Evolutionary conservation across 2,888 invertebrate species (phyloP).

Genomic region (Drosophila subquinaria): DNA sequence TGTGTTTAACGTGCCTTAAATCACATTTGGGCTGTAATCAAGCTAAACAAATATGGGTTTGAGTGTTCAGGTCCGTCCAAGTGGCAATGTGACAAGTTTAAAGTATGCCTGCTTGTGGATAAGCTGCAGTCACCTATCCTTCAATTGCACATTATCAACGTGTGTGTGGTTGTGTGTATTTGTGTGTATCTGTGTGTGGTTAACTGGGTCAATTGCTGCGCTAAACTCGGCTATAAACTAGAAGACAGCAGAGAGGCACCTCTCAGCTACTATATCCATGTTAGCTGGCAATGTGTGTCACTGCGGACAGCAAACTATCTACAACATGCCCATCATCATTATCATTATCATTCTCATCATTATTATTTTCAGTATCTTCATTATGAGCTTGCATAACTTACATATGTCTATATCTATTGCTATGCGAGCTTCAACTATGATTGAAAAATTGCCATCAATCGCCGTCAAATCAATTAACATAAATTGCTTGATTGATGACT

Average conservation of each 20-base stretch:
- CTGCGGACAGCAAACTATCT: slow-evolving; percentile 29
- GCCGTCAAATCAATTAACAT: slow-evolving; percentile 79
- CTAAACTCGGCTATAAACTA: slow-evolving; percentile 40
- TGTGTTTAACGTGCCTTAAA: slow-evolving; percentile 77
- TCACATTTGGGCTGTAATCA: slow-evolving; percentile 80
- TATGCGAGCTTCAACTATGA: neutral
- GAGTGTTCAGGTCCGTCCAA: slow-evolving; percentile 20
- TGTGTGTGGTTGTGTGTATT: slow-evolving; percentile 1
- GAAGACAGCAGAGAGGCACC: slow-evolving; percentile 12
- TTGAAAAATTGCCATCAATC: slow-evolving; percentile 74
- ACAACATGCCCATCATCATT: slow-evolving; percentile 17
- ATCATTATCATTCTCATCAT: slow-evolving; percentile 1
- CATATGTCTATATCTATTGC: slow-evolving; percentile 4
- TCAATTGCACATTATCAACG: slow-evolving; percentile 22
- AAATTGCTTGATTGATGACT: slow-evolving; percentile 78
- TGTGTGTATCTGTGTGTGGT: slow-evolving; percentile 18
- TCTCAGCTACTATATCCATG: neutral
- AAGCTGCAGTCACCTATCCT: slow-evolving; percentile 15
- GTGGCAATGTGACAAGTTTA: slow-evolving; percentile 57
- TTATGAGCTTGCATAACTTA: slow-evolving; percentile 1
- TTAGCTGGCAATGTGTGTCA: slow-evolving; percentile 15
- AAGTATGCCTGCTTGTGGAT: slow-evolving; percentile 42
- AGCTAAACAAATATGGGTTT: slow-evolving; percentile 71
- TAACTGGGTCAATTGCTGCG: slow-evolving; percentile 69
- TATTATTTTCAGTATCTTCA: neutral